Evolutionary conservation across 2,113 vertebrate genomes (phyloP).

Genomic region (Stomatorhinus ivindoensis): DNA sequence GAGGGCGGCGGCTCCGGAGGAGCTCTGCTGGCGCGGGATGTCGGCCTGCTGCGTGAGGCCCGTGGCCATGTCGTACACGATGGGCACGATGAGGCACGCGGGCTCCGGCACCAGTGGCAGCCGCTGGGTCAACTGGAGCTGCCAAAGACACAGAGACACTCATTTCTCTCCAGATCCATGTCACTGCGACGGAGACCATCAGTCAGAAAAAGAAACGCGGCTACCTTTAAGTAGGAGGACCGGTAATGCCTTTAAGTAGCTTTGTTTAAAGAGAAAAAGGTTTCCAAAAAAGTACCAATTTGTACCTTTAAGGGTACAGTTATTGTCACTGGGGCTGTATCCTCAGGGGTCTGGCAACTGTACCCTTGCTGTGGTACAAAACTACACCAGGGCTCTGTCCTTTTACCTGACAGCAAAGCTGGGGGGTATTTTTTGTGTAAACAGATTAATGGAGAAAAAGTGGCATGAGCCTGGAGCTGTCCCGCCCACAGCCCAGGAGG

Average conservation of each 20-base stretch:
- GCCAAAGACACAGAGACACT: constrained; percentile 25
- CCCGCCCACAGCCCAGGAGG: no score
- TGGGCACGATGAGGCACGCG: constrained; percentile 94
- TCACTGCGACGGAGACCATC: background rate
- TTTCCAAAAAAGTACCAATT: background rate
- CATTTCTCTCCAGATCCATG: background rate
- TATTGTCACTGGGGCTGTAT: background rate
- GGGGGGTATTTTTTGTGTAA: background rate
- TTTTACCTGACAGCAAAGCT: background rate
- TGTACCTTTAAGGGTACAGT: background rate
- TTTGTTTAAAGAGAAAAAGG: background rate
- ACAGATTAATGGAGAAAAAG: background rate
- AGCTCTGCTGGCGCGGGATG: constrained; percentile 96
- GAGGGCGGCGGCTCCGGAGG: constrained; percentile 88
- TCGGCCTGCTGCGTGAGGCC: constrained; percentile 97
- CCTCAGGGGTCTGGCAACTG: background rate
- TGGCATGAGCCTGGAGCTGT: background rate
- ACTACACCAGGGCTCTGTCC: background rate
- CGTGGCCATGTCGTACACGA: constrained; percentile 98
- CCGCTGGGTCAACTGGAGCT: constrained; percentile 97
- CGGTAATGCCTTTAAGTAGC: background rate
- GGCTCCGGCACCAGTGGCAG: constrained; percentile 82
- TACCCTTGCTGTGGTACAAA: background rate
- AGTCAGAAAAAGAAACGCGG: background rate
- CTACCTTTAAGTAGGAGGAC: background rate